These are phyloP conservation scores for Cheilosia soror DNA, from an alignment of 2,888 invertebrate species.

Conservation along the genomic window DNA sequence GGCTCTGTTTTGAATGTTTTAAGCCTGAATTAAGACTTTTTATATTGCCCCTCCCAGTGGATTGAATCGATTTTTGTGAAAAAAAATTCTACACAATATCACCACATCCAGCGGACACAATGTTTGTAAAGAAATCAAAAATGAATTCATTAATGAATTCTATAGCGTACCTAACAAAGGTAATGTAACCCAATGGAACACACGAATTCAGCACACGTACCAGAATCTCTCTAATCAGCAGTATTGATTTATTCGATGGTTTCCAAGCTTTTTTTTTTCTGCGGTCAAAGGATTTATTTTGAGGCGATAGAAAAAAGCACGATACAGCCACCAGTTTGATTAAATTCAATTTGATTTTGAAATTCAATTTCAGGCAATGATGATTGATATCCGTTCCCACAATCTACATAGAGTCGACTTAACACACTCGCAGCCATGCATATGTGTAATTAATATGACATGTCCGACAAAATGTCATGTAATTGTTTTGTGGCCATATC, in stretches of 20 bases:
- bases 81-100: no score
- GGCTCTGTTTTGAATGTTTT: no score
- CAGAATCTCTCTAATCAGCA: constrained; percentile 46
- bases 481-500: constrained; percentile 60
- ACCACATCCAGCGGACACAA: background rate
- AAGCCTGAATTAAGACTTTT: no score
- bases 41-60: no score
- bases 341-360: constrained; percentile 50
- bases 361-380: constrained; percentile 36
- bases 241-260: constrained; percentile 39
- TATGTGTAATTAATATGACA: constrained; percentile 56
- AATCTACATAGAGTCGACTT: constrained; percentile 46
- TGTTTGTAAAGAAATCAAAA: constrained; percentile 5
- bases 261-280: background rate
- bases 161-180: background rate
- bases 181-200: constrained; percentile 5
- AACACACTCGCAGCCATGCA: constrained; percentile 24
- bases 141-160: constrained; percentile 1
- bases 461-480: constrained; percentile 60
- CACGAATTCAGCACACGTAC: constrained; percentile 36
- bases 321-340: constrained; percentile 15
- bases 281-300: background rate
- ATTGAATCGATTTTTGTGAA: no score
- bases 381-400: constrained; percentile 64
- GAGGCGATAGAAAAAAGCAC: background rate